These are phyloP conservation scores for Pomatostomus ruficeps DNA, from an alignment of 2,113 vertebrate species.

Conservation along the genomic window DNA sequence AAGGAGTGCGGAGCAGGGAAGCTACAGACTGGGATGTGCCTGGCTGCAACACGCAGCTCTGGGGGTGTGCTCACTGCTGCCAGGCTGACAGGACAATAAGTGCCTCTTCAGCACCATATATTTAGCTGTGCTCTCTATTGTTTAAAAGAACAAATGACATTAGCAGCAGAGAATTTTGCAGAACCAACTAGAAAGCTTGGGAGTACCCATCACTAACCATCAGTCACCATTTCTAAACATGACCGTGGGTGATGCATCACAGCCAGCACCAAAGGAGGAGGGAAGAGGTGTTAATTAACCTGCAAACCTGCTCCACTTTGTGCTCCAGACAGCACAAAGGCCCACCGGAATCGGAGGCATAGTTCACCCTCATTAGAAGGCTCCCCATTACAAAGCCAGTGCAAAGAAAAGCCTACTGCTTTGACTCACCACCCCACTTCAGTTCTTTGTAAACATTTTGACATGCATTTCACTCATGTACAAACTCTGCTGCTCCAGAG, in stretches of 20 bases:
- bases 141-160: neutral
- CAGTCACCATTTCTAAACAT: neutral
- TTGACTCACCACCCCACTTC: neutral
- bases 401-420: constrained; percentile 7
- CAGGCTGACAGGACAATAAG: neutral
- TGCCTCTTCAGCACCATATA: neutral
- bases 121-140: neutral
- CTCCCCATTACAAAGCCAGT: constrained; percentile 22
- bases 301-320: constrained; percentile 25
- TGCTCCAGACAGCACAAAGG: neutral
- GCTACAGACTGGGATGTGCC: neutral
- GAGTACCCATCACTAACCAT: neutral
- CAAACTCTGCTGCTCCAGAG: neutral
- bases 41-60: neutral
- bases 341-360: neutral
- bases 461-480: constrained; percentile 5
- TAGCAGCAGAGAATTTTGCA: neutral
- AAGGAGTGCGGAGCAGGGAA: neutral
- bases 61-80: neutral
- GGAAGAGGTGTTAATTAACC: constrained; percentile 41
- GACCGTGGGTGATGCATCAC: neutral
- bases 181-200: neutral
- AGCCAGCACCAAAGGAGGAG: neutral
- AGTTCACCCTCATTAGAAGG: constrained; percentile 34
- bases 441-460: constrained; percentile 58